phyloP scores from a whole-genome alignment of 2,888 invertebrate species.

The Caenorhabditis becei region DNA sequence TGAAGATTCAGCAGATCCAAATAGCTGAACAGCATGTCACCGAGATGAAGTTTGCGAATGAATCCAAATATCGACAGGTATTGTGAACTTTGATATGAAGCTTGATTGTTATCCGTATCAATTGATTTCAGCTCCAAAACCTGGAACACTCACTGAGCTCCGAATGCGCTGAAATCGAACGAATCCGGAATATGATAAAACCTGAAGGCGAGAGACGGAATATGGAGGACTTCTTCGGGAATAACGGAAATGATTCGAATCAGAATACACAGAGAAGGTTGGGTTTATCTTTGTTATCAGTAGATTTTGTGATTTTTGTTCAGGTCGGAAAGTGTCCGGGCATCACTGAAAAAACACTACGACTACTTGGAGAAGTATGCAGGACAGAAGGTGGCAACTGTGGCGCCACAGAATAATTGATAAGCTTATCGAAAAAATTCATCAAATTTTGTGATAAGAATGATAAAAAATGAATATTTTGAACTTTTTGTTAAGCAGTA shows the following conservation, averaged over 20 bases:
- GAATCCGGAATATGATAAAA: conserved; percentile 57
- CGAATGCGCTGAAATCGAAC: conserved; percentile 70
- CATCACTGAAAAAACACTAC: conserved; percentile 67
- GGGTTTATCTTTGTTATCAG: not conserved
- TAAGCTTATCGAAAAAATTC: too few relatives aligned
- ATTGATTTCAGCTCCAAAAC: conserved; percentile 63
- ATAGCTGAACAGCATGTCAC: conserved; percentile 64
- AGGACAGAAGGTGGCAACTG: conserved; percentile 70
- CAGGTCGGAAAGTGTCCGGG: conserved; percentile 68
- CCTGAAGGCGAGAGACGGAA: not conserved
- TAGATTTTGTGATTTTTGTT: conserved; percentile 6
- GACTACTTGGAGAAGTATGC: conserved; percentile 69
- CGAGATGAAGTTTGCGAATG: conserved; percentile 62
- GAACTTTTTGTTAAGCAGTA: too few relatives aligned
- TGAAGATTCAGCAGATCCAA: conserved; percentile 70
- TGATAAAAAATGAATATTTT: too few relatives aligned
- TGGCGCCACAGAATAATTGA: conserved; percentile 64
- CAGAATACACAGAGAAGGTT: conserved; percentile 35
- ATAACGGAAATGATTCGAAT: conserved; percentile 29
- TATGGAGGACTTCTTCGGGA: conserved; percentile 13
- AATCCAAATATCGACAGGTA: conserved; percentile 67
- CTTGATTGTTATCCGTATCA: too few relatives aligned
- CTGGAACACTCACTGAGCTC: conserved; percentile 68
- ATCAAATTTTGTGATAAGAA: too few relatives aligned
- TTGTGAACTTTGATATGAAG: too few relatives aligned